Evolutionary conservation across 2,797 vertebrate species (phyloP), one percentile per base, ranked within the genome.

Genomic region (Agapornis canus): DNA sequence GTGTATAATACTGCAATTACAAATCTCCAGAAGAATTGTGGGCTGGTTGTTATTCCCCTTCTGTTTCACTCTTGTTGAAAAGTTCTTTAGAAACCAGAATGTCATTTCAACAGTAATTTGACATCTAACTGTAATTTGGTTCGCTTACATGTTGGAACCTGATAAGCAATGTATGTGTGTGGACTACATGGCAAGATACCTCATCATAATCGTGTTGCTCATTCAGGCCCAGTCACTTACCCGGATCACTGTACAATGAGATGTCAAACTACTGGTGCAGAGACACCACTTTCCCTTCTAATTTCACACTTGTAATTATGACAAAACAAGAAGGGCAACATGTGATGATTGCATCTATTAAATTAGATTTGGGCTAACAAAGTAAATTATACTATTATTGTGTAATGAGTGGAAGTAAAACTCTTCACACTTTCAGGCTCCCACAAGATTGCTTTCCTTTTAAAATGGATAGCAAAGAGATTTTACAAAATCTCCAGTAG

Each of bases 171-270:
- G 16, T 10, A 23, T 13, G 20, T 65, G 20, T 65, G 31, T 45
- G 52, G 60, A 86, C 35, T 26, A n/a, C 27, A 14, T 10, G 45
- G 27, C 35, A 71, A 81, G 37, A 35, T 40, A 37, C 12, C 82
- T 78, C 43, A 59, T 71, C 47, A 51, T 0, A 0, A 57, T 51
- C 0, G 0, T 35, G 6, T 49, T 79, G 25, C 14, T 85, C 48
- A 4, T 54, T 81, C 45, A 64, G 65, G 17, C 29, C 10, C 1
- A 73, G n/a, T 60, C 32, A 63, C 42, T 85, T 82, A 63, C 13
- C 22, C 20, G 37, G 64, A 64, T 76, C 69, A 71, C 21, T 48
- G 32, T 81, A 81, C 72, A 70, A 47, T 27, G 70, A 63, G 64
- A 35, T 86, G 57, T 87, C 88, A 88, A 64, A 70, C 14, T 26